Evolutionary conservation across 2,888 invertebrate genomes (phyloP).

Genomic region (Glaucopsyche alexis): DNA sequence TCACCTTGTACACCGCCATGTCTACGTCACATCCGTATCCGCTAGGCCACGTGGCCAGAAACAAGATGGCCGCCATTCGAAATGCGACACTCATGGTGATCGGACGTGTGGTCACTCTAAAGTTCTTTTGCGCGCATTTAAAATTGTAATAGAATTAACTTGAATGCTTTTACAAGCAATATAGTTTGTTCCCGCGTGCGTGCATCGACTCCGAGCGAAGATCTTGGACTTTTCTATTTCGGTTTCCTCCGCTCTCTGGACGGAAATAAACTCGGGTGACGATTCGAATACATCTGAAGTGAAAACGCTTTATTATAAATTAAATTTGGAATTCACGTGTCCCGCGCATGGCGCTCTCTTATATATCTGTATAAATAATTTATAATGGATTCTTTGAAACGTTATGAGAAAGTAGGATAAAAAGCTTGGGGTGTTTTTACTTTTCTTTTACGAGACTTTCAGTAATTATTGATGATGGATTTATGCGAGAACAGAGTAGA

Average conservation of each 20-base stretch:
- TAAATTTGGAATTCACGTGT: constrained; percentile 26
- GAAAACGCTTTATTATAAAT: constrained; percentile 41
- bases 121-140: constrained; percentile 31
- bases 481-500: neutral
- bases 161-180: constrained; percentile 41
- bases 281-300: constrained; percentile 51
- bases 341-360: neutral
- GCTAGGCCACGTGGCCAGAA: constrained; percentile 48
- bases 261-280: constrained; percentile 72
- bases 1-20: constrained; percentile 92
- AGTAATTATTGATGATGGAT: neutral
- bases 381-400: neutral
- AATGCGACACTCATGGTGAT: constrained; percentile 50
- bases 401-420: neutral
- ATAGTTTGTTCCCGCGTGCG: constrained; percentile 55
- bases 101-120: constrained; percentile 43
- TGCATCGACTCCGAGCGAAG: constrained; percentile 60
- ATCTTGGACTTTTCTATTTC: constrained; percentile 76
- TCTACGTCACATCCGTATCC: constrained; percentile 83
- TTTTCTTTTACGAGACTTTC: neutral
- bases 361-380: neutral
- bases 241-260: constrained; percentile 59
- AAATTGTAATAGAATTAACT: constrained; percentile 37
- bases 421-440: neutral
- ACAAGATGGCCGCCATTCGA: constrained; percentile 66